Evolutionary conservation across 2,797 vertebrate species (phyloP).

Genomic region (Momotus momota): DNA sequence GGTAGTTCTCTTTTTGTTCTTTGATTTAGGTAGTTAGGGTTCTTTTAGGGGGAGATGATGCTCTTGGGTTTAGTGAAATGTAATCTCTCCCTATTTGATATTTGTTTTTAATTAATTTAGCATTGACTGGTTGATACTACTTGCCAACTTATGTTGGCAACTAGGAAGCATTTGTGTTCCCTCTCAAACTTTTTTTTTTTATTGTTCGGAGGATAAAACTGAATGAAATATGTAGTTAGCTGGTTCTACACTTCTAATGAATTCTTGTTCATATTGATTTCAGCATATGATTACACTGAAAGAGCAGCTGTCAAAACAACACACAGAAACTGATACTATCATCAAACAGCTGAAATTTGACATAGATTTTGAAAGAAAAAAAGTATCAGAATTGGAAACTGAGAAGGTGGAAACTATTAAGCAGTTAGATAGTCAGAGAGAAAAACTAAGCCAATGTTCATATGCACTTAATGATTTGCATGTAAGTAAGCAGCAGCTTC

Average conservation of each 20-base stretch:
- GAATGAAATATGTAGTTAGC: not conserved
- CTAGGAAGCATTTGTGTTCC: not conserved
- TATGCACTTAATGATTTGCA: slow-evolving; percentile 88
- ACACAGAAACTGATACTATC: slow-evolving; percentile 80
- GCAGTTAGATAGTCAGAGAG: slow-evolving; percentile 84
- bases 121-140: not conserved
- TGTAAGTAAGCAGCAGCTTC: slow-evolving; percentile 86
- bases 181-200: not conserved
- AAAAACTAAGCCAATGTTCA: slow-evolving; percentile 86
- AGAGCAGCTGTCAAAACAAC: slow-evolving; percentile 88
- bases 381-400: slow-evolving; percentile 63
- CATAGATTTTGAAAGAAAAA: slow-evolving; percentile 79
- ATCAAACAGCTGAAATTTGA: slow-evolving; percentile 79
- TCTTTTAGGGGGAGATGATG: not conserved
- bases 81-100: not conserved
- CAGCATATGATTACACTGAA: slow-evolving; percentile 93
- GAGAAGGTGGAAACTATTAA: slow-evolving; percentile 80
- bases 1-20: not conserved
- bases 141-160: not conserved
- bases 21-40: not conserved
- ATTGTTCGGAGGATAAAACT: not conserved
- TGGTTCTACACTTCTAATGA: not conserved
- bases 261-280: slow-evolving; percentile 54
- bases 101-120: not conserved
- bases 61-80: not conserved